phyloP scores from a whole-genome alignment of 2,888 invertebrate species.

The Eupithecia tripunctaria region DNA sequence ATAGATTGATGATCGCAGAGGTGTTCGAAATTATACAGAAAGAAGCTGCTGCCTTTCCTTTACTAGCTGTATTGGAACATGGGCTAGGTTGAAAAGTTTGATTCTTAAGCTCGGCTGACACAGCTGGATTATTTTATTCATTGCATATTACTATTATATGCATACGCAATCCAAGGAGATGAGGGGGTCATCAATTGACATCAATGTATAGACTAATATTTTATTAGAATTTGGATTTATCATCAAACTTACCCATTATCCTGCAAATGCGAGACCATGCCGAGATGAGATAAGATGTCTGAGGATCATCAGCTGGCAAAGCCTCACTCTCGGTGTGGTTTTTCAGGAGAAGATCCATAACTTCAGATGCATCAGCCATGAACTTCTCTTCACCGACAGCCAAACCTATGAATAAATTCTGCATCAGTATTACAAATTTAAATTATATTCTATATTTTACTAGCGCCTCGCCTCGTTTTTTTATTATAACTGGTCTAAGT shows the following conservation, averaged over 20 bases:
- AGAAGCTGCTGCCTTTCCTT: too few species aligned
- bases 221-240: background rate
- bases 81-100: background rate
- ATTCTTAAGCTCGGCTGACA: too few species aligned
- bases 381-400: constrained; percentile 94
- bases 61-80: background rate
- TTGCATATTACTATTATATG: too few species aligned
- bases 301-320: constrained; percentile 97
- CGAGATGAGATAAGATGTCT: constrained; percentile 98
- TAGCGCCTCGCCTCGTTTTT: too few species aligned
- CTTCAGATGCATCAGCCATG: constrained; percentile 95
- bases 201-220: background rate
- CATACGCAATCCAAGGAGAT: background rate
- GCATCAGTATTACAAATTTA: too few species aligned
- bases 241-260: constrained; percentile 85
- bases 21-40: too few species aligned
- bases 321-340: constrained; percentile 94
- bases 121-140: too few species aligned
- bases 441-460: too few species aligned
- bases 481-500: too few species aligned
- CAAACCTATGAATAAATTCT: constrained; percentile 68
- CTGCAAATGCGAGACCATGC: constrained; percentile 99
- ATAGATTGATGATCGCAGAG: too few species aligned
- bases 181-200: background rate
- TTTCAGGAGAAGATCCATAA: constrained; percentile 97